Conservation (phyloP, 2,888 invertebrate genomes). For the Operophtera brumata region DNA sequence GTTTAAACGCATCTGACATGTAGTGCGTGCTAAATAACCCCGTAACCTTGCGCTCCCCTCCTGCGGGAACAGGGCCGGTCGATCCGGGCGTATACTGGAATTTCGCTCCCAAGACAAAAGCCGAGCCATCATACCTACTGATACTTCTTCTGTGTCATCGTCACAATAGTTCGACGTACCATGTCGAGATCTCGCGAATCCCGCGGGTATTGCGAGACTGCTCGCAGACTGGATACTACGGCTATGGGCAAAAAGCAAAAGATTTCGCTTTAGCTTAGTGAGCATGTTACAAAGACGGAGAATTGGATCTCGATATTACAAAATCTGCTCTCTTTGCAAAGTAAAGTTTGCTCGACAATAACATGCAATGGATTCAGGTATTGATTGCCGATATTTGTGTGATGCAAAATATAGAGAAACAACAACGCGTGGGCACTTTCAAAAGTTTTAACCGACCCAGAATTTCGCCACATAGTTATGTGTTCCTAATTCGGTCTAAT, state of each 20-base stretch:
- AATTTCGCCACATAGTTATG: conserved; percentile 22
- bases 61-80: conserved; percentile 69
- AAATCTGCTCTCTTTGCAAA: too few species aligned
- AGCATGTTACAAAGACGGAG: conserved; percentile 25
- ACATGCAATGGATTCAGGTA: conserved; percentile 1
- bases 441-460: conserved; percentile 33
- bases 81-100: conserved; percentile 53
- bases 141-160: neutral
- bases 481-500: conserved; percentile 16
- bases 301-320: neutral
- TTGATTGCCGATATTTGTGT: neutral
- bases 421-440: conserved; percentile 41
- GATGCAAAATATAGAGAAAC: conserved; percentile 34
- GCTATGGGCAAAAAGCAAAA: conserved; percentile 38
- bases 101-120: conserved; percentile 53
- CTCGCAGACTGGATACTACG: conserved; percentile 39
- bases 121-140: conserved; percentile 6
- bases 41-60: conserved; percentile 71
- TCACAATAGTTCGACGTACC: conserved; percentile 30
- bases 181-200: conserved; percentile 38
- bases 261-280: conserved; percentile 33
- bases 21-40: conserved; percentile 64
- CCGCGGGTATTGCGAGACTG: conserved; percentile 31
- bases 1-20: conserved; percentile 33
- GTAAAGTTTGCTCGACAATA: too few species aligned